Evolutionary conservation across 2,888 invertebrate species (phyloP), one percentile per base, ranked within the genome.

Genomic region (Thecophora atra): DNA sequence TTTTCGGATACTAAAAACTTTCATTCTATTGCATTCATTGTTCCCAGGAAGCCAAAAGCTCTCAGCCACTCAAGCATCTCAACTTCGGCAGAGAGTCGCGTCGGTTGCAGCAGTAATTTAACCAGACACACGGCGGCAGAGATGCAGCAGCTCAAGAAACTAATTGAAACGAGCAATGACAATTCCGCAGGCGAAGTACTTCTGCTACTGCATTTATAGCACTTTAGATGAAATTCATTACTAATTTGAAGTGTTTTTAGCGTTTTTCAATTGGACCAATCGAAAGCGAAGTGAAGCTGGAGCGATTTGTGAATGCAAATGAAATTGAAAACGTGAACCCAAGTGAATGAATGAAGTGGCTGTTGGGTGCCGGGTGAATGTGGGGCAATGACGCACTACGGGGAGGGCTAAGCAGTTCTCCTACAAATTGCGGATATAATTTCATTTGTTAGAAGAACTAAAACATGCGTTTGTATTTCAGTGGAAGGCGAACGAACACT

Each of bases 401-500:
- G 56, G 67, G 15, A n/a, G n/a, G n/a, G n/a, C n/a, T n/a, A n/a
- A 37, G n/a, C n/a, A n/a, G n/a, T n/a, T n/a, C n/a, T n/a, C n/a
- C n/a, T n/a, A 72, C 65, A 62, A 71, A 70, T 73, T 67, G 58
- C 63, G 56, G 24, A 70, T 73, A 60, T 75, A 75, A 73, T 73
- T 74, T n/a, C 56, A 70, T 72, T n/a, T n/a, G n/a, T n/a, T 72
- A 52, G 58, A 24, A 21, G 72, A 74, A 74, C 42, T n/a, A n/a
- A n/a, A n/a, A n/a, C n/a, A n/a, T n/a, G n/a, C n/a, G n/a, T n/a
- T n/a, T n/a, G n/a, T n/a, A n/a, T n/a, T n/a, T n/a, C n/a, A n/a
- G n/a, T n/a, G n/a, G n/a, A n/a, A n/a, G n/a, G n/a, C n/a, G n/a
- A n/a, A n/a, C n/a, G n/a, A n/a, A n/a, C n/a, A n/a, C n/a, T n/a